These are phyloP conservation scores for Leucoma salicis DNA, from an alignment of 2,888 invertebrate species.

Conservation along the genomic window DNA sequence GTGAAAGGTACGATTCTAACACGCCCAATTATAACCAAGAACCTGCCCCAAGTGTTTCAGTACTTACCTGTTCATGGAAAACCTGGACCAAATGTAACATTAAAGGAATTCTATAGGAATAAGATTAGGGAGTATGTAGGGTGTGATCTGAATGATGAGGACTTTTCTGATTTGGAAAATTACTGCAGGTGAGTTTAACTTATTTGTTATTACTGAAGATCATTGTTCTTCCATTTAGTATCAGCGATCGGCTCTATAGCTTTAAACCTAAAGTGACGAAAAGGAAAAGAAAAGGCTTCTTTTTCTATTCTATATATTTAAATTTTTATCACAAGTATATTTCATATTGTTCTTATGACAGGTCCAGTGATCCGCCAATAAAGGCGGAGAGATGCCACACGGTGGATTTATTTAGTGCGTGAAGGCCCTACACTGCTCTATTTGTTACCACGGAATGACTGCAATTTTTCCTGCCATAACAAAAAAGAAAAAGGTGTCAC, in stretches of 20 bases:
- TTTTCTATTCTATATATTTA: too few relatives aligned
- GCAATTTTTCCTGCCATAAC: too few relatives aligned
- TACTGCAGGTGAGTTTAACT: slow-evolving; percentile 66
- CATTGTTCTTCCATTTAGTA: background rate
- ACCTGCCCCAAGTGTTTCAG: slow-evolving; percentile 52
- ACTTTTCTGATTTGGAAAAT: slow-evolving; percentile 58
- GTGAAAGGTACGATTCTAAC: slow-evolving; percentile 49
- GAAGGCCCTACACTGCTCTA: too few relatives aligned
- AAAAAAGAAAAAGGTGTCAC: too few relatives aligned
- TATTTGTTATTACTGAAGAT: background rate
- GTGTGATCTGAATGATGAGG: slow-evolving; percentile 54
- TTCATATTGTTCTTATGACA: too few relatives aligned
- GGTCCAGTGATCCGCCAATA: too few relatives aligned
- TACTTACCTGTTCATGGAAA: slow-evolving; percentile 55
- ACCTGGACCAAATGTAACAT: slow-evolving; percentile 33
- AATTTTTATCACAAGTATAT: too few relatives aligned
- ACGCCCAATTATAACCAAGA: slow-evolving; percentile 49
- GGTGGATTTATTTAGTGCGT: too few relatives aligned
- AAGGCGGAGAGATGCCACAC: too few relatives aligned
- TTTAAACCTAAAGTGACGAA: too few relatives aligned
- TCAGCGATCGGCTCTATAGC: background rate
- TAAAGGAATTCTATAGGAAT: slow-evolving; percentile 42
- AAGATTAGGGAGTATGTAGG: slow-evolving; percentile 61
- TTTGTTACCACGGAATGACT: too few relatives aligned
- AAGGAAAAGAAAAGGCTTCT: background rate